Evolutionary conservation across 2,113 vertebrate genomes (phyloP).

Genomic region (Spea multiplicata): DNA sequence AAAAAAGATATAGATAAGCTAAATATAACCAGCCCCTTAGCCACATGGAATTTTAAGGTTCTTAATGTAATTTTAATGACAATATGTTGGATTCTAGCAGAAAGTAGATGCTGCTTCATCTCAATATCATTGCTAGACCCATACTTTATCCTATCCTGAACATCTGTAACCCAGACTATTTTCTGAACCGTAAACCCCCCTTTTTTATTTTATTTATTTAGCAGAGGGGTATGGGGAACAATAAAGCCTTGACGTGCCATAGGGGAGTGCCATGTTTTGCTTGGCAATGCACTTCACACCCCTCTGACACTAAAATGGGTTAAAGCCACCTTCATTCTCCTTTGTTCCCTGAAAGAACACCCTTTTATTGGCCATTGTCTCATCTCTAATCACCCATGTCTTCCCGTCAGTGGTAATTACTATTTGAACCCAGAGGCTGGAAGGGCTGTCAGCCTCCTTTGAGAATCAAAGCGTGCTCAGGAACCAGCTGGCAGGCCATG

Average conservation of each 20-base stretch:
- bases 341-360: not conserved
- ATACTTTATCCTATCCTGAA: not conserved
- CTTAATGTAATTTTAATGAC: not conserved
- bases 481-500: conserved; percentile 39
- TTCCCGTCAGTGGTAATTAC: conserved; percentile 43
- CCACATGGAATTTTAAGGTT: not conserved
- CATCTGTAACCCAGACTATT: not conserved
- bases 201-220: not conserved
- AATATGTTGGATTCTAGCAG: not conserved
- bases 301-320: not conserved
- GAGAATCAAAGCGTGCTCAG: conserved; percentile 27
- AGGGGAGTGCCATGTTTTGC: not conserved
- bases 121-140: not conserved
- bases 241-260: not conserved
- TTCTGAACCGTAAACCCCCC: not conserved
- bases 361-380: conserved; percentile 36
- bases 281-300: not conserved
- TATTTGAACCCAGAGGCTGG: conserved; percentile 44
- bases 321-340: not conserved
- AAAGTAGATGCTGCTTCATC: not conserved
- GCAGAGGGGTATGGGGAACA: too few relatives aligned
- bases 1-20: not conserved
- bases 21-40: not conserved
- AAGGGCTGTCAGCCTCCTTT: conserved; percentile 34
- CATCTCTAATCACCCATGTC: conserved; percentile 43